Conservation (phyloP, 92 coral and sea anemone species). For the Actinostola sp. region DNA sequence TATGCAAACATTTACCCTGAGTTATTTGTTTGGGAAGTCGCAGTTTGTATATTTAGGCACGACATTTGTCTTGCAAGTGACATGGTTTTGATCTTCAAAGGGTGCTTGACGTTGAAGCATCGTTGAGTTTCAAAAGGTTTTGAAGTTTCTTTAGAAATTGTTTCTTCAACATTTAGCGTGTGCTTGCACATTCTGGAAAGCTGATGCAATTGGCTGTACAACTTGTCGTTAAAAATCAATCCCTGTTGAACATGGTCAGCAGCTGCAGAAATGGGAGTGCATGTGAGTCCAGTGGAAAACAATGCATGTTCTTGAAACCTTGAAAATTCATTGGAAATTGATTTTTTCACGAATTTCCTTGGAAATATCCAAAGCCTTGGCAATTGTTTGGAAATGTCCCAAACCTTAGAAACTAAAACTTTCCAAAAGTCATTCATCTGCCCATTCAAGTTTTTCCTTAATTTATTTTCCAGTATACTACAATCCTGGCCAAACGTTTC, state of each 20-base stretch:
- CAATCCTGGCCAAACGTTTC: no score
- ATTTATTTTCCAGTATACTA: no score
- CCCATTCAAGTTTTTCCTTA: no score
- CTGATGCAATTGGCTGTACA: not conserved
- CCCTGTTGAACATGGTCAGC: not conserved
- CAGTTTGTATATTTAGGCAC: not conserved
- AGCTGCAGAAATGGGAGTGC: not conserved
- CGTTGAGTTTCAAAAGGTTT: not conserved
- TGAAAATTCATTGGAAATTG: no score
- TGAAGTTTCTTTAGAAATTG: conserved; percentile 11
- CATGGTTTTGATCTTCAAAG: not conserved
- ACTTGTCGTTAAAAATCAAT: not conserved
- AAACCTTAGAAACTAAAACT: no score
- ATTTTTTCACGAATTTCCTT: no score
- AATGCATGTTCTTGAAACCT: no score
- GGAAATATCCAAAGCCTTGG: no score
- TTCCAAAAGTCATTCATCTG: no score
- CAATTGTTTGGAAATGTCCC: no score
- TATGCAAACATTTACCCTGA: not conserved
- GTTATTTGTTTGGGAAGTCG: not conserved
- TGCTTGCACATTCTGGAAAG: not conserved
- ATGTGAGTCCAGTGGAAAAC: no score
- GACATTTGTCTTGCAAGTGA: not conserved
- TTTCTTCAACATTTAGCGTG: not conserved
- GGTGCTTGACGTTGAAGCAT: not conserved